Percentiles rank a stretch among this genome's conserved stretches.
Evolutionary conservation across 2,113 vertebrate genomes (phyloP).

Genomic region (Diadophis punctatus): DNA sequence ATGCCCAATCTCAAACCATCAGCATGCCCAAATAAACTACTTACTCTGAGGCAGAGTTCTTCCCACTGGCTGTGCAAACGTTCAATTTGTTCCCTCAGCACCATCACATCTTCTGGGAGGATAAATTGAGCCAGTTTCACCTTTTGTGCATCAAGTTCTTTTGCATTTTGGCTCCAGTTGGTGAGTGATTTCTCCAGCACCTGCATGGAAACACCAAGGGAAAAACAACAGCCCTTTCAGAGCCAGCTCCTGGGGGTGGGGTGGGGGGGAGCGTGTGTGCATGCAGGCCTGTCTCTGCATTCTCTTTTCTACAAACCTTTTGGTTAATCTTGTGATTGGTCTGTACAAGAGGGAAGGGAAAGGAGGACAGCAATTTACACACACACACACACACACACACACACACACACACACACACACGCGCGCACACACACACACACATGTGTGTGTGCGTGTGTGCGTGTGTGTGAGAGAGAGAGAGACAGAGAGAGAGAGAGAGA

Average conservation of each 20-base stretch:
- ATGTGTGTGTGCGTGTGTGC: no score
- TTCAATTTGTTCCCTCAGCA: slow-evolving; percentile 82
- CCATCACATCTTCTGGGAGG: slow-evolving; percentile 76
- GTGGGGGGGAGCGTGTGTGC: background rate
- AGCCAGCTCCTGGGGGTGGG: slow-evolving; percentile 51
- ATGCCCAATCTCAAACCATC: accelerated
- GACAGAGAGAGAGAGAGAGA: no score
- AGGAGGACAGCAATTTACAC: slow-evolving; percentile 46
- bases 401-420: no score
- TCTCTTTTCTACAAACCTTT: slow-evolving; percentile 68
- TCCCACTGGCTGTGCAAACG: slow-evolving; percentile 81
- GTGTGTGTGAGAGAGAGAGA: no score
- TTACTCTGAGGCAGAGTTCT: slow-evolving; percentile 73
- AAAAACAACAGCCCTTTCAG: slow-evolving; percentile 38
- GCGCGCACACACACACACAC: no score
- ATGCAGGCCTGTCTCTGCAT: background rate
- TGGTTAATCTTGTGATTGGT: slow-evolving; percentile 76
- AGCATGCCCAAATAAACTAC: background rate
- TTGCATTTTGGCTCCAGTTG: slow-evolving; percentile 78
- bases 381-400: no score
- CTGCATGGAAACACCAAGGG: slow-evolving; percentile 78
- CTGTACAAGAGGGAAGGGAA: slow-evolving; percentile 70
- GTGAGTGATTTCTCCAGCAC: slow-evolving; percentile 81
- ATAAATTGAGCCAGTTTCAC: slow-evolving; percentile 76
- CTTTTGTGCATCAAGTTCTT: slow-evolving; percentile 79